A percentile compares a stretch with the other conserved stretches of the same genome.
phyloP scores from a whole-genome alignment of 1,140 invertebrate species.

The Saccostrea glomerata region DNA sequence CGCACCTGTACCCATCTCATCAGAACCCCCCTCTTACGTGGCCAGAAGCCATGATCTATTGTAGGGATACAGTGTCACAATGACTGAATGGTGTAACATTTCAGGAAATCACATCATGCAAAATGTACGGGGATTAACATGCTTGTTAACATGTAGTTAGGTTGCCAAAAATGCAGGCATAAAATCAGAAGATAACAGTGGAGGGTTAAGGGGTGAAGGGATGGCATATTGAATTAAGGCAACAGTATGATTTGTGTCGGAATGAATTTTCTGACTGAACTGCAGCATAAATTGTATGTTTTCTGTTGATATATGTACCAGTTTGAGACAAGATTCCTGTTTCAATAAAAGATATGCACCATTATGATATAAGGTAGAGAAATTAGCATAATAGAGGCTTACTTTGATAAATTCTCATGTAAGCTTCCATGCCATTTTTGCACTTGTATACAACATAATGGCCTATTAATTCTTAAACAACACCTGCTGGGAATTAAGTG shows the following conservation, averaged over 20 bases:
- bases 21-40: neutral
- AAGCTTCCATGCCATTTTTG: neutral
- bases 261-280: neutral
- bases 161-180: neutral
- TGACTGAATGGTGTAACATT: neutral
- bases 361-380: neutral
- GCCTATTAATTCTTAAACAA: neutral
- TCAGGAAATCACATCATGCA: conserved; percentile 2
- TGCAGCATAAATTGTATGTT: conserved; percentile 8
- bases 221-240: conserved; percentile 32
- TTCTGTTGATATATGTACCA: neutral
- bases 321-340: neutral
- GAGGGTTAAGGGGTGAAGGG: neutral
- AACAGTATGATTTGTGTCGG: conserved; percentile 9
- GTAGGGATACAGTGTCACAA: neutral
- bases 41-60: neutral
- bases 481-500: neutral
- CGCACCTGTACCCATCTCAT: neutral
- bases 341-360: neutral
- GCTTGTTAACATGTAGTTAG: conserved; percentile 30
- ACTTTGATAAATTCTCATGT: neutral
- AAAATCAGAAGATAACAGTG: neutral
- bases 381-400: neutral
- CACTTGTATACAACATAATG: neutral
- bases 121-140: conserved; percentile 7